phyloP scores from a whole-genome alignment of 2,888 invertebrate genomes.

The Temnothorax rugatulus region DNA sequence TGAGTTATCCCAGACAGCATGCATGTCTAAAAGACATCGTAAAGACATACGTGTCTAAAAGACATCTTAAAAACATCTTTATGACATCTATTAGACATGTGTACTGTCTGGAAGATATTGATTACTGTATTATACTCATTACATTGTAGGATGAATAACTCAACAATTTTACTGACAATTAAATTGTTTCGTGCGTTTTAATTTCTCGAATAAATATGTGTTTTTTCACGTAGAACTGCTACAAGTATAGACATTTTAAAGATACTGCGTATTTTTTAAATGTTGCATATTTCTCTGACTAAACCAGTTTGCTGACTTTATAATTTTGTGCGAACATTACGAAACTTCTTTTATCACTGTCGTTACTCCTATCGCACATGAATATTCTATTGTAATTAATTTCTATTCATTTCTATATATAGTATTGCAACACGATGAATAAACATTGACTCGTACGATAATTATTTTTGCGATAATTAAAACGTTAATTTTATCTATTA shows the following conservation, averaged over 20 bases:
- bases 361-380: constrained; percentile 25
- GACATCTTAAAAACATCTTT: no score
- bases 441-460: background rate
- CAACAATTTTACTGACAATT: background rate
- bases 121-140: background rate
- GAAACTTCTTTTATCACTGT: constrained; percentile 5
- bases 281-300: background rate
- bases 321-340: constrained; percentile 27
- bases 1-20: background rate
- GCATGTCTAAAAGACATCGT: no score
- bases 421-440: background rate
- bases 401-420: no score
- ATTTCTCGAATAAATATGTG: background rate
- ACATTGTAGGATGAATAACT: background rate
- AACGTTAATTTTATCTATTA: background rate
- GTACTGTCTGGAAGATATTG: background rate
- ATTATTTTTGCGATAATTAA: constrained; percentile 4
- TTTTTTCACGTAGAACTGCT: background rate
- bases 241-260: background rate
- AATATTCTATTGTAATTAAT: constrained; percentile 11
- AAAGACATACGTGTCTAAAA: no score
- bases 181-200: background rate
- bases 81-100: no score
- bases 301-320: background rate
- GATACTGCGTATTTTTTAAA: constrained; percentile 4